A percentile compares a stretch with the other conserved stretches of the same genome.
These are phyloP conservation scores for Pycnonotus jocosus DNA, from an alignment of 2,113 vertebrate species.

Conservation along the genomic window DNA sequence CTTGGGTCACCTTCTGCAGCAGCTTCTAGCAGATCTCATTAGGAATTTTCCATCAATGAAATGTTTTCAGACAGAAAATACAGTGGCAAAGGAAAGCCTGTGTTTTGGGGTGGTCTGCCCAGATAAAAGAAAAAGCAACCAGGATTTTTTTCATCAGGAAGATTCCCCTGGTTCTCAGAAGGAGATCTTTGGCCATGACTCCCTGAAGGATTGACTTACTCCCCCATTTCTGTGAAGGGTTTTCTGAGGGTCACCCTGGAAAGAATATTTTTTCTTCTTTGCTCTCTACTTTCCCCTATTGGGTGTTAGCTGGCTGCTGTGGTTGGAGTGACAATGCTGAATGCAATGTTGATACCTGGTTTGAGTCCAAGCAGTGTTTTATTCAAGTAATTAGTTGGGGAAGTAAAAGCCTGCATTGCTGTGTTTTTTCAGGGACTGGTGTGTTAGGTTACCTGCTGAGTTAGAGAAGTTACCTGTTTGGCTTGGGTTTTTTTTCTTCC, in stretches of 20 bases:
- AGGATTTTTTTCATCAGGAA: background rate
- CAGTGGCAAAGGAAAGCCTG: background rate
- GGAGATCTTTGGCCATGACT: background rate
- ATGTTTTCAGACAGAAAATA: background rate
- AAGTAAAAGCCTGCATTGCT: background rate
- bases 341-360: conserved; percentile 26
- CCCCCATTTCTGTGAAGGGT: background rate
- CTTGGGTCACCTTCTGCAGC: background rate
- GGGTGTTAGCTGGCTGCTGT: background rate
- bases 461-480: conserved; percentile 6
- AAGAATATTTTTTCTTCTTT: background rate
- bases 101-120: background rate
- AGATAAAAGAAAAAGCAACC: background rate
- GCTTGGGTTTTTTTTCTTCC: background rate
- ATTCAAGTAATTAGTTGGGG: conserved; percentile 36
- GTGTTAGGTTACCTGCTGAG: conserved; percentile 42
- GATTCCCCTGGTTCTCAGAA: background rate
- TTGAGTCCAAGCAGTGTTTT: conserved; percentile 22
- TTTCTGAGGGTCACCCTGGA: background rate
- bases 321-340: background rate
- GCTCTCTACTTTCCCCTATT: background rate
- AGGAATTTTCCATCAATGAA: background rate
- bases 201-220: background rate
- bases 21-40: background rate
- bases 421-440: background rate